Evolutionary conservation across 2,113 vertebrate genomes (phyloP).

Genomic region (Pelecanoides urinatrix): DNA sequence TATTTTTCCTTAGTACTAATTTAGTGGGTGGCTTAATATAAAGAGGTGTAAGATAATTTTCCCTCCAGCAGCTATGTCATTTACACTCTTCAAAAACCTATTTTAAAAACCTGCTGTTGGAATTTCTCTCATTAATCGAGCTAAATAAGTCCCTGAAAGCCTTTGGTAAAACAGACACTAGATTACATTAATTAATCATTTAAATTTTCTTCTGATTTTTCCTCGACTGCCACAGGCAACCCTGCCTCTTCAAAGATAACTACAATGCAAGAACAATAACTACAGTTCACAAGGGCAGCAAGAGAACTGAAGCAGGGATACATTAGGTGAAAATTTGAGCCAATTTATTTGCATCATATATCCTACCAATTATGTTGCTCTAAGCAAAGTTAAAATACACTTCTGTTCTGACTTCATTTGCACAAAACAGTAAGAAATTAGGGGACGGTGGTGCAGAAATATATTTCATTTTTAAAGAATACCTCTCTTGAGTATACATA

Average conservation of each 20-base stretch:
- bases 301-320: neutral
- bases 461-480: neutral
- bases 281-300: slow-evolving; percentile 12
- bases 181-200: slow-evolving; percentile 74
- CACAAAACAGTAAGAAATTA: neutral
- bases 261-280: neutral
- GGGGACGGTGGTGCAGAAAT: neutral
- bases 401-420: neutral
- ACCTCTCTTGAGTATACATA: neutral
- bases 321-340: slow-evolving; percentile 4
- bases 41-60: slow-evolving; percentile 32
- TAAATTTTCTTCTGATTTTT: slow-evolving; percentile 68
- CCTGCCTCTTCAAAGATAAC: slow-evolving; percentile 58
- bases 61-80: slow-evolving; percentile 52
- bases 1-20: neutral
- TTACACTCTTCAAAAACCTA: slow-evolving; percentile 49
- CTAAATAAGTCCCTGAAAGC: slow-evolving; percentile 57
- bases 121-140: slow-evolving; percentile 64
- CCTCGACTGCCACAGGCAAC: slow-evolving; percentile 58
- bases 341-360: slow-evolving; percentile 28
- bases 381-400: neutral
- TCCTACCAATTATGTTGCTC: neutral
- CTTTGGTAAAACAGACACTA: slow-evolving; percentile 67
- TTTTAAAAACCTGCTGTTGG: slow-evolving; percentile 22
- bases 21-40: slow-evolving; percentile 10